Conservation (phyloP, 2,797 vertebrate genomes). For the Neosilurus mollespiculum region DNA sequence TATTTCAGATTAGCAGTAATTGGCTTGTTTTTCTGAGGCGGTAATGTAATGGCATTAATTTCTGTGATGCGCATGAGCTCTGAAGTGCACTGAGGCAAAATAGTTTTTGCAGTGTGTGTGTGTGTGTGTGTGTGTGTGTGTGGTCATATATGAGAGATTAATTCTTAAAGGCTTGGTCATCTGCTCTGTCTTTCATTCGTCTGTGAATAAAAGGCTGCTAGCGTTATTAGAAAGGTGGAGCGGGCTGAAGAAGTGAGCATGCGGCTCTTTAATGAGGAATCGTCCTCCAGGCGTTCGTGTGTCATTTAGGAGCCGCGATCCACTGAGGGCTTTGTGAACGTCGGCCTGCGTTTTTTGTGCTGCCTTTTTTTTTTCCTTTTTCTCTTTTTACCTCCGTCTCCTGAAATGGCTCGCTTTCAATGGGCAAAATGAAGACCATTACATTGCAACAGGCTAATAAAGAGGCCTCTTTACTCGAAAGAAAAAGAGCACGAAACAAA, state of each 20-base stretch:
- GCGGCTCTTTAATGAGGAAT: constrained; percentile 59
- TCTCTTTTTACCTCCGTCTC: constrained; percentile 68
- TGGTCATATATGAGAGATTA: constrained; percentile 50
- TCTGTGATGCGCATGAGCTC: constrained; percentile 40
- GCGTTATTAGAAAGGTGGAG: constrained; percentile 53
- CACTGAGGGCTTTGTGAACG: constrained; percentile 53
- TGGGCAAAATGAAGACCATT: constrained; percentile 82
- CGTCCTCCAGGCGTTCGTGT: constrained; percentile 57
- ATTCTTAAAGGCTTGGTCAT: constrained; percentile 56
- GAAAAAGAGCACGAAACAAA: constrained; percentile 52
- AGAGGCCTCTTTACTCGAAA: constrained; percentile 60
- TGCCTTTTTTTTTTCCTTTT: background rate
- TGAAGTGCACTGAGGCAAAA: constrained; percentile 42
- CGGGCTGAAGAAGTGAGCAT: constrained; percentile 35
- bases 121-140: constrained; percentile 13
- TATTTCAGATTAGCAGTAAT: constrained; percentile 51
- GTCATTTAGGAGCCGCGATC: constrained; percentile 59
- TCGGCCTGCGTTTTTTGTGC: background rate
- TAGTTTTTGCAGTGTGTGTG: constrained; percentile 41
- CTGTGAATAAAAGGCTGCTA: constrained; percentile 54
- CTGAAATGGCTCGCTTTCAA: constrained; percentile 81
- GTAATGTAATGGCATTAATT: constrained; percentile 52
- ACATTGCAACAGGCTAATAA: constrained; percentile 82
- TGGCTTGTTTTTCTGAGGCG: constrained; percentile 29
- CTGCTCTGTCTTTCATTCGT: constrained; percentile 55